A percentile compares a stretch with the other conserved stretches of the same genome.
phyloP scores from a whole-genome alignment of 2,113 vertebrate species.

The Edolisoma coerulescens region DNA sequence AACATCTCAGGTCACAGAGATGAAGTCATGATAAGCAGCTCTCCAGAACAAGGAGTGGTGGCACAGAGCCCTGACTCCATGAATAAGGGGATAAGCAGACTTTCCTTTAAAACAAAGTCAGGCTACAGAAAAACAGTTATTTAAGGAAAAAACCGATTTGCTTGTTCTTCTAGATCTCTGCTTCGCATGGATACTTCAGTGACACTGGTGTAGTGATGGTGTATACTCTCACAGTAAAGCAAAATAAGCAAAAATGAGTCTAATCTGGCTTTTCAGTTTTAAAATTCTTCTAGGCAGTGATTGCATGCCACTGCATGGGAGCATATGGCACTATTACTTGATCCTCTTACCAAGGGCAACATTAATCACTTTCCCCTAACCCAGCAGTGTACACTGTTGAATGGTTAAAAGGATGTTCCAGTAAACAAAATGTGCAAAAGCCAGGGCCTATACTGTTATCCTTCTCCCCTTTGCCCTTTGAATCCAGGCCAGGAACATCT shows the following conservation, averaged over 20 bases:
- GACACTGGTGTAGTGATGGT: neutral
- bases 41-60: neutral
- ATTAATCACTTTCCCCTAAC: slow-evolving; percentile 7
- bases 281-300: neutral
- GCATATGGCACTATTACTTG: slow-evolving; percentile 19
- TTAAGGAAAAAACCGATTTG: neutral
- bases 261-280: neutral
- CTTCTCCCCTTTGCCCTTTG: slow-evolving; percentile 35
- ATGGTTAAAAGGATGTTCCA: slow-evolving; percentile 32
- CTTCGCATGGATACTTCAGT: neutral
- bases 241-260: neutral
- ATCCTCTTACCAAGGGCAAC: slow-evolving; percentile 38
- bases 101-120: neutral
- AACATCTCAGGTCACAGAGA: neutral
- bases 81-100: neutral
- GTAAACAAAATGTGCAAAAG: slow-evolving; percentile 41
- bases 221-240: neutral
- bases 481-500: slow-evolving; percentile 36
- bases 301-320: neutral
- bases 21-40: neutral
- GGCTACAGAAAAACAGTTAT: neutral
- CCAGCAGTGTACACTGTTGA: neutral
- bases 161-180: neutral
- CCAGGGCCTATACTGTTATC: neutral
- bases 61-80: neutral